A percentile compares a stretch with the other conserved stretches of the same genome.
Conservation (phyloP, 2,113 vertebrate species). For the Mesoclemmys tuberculata region DNA sequence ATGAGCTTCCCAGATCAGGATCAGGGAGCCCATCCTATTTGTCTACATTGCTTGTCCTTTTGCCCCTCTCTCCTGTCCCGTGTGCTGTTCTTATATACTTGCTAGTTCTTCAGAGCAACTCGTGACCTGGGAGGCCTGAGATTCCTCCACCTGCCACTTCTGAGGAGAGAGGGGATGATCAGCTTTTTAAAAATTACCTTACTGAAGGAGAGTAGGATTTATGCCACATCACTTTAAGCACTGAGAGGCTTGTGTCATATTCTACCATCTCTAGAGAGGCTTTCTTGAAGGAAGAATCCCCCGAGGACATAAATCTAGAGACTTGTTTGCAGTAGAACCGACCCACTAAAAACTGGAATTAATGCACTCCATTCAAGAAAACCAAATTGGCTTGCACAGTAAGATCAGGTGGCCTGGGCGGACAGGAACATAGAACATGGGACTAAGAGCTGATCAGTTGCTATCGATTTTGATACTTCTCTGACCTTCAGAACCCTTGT, state of each 20-base stretch:
- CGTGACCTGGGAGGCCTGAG: too few species aligned
- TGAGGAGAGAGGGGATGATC: rapidly evolving
- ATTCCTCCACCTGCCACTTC: not conserved
- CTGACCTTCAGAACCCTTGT: not conserved
- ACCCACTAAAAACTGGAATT: not conserved
- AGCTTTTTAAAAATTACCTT: not conserved
- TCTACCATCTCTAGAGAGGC: slow-evolving; percentile 17
- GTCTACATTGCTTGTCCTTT: not conserved
- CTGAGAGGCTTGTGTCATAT: too few species aligned
- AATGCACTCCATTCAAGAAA: not conserved
- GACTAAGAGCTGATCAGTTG: not conserved
- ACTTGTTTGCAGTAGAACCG: not conserved
- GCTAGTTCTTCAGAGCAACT: not conserved
- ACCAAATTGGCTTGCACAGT: not conserved
- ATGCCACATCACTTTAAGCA: not conserved
- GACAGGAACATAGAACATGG: not conserved
- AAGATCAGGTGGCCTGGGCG: not conserved
- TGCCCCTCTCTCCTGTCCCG: too few species aligned
- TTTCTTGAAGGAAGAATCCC: slow-evolving; percentile 38
- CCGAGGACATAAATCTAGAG: not conserved
- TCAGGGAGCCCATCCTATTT: not conserved
- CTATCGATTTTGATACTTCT: not conserved
- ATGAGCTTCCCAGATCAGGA: not conserved
- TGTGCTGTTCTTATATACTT: not conserved
- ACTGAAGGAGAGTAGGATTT: not conserved